A percentile compares a stretch with the other conserved stretches of the same genome.
These are phyloP conservation scores for Amphilophus citrinellus DNA, from an alignment of 2,113 vertebrate species.

Conservation along the genomic window DNA sequence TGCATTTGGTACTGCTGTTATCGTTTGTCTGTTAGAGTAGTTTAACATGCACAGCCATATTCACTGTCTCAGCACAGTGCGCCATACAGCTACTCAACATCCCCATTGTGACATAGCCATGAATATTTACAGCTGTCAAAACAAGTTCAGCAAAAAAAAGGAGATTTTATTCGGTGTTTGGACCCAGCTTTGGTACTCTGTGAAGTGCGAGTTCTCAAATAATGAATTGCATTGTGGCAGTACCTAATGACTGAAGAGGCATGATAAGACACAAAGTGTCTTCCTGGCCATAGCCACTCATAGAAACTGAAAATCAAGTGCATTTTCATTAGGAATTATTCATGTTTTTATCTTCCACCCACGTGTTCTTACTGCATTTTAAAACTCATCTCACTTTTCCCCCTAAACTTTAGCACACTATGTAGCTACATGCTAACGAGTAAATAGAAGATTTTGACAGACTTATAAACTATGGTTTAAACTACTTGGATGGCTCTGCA, in stretches of 20 bases:
- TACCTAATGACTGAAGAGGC: slow-evolving; percentile 39
- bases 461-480: slow-evolving; percentile 13
- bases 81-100: slow-evolving; percentile 44
- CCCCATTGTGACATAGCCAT: slow-evolving; percentile 53
- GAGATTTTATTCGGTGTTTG: slow-evolving; percentile 46
- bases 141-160: slow-evolving; percentile 29
- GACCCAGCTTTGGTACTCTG: slow-evolving; percentile 47
- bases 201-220: slow-evolving; percentile 34
- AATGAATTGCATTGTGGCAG: slow-evolving; percentile 29
- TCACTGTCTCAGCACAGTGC: slow-evolving; percentile 39
- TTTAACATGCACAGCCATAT: slow-evolving; percentile 44
- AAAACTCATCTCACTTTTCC: background rate
- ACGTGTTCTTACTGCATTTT: background rate
- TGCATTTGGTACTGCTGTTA: slow-evolving; percentile 4
- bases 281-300: background rate
- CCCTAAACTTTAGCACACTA: background rate
- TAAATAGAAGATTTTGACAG: background rate
- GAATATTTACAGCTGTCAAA: slow-evolving; percentile 65
- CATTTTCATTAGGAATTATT: slow-evolving; percentile 2
- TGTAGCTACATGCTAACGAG: background rate
- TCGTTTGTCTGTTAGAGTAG: slow-evolving; percentile 15
- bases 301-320: background rate
- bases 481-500: background rate
- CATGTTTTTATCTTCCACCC: background rate
- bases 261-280: slow-evolving; percentile 18